Conservation (phyloP, 2,888 invertebrate genomes). For the Platycnemis pennipes region DNA sequence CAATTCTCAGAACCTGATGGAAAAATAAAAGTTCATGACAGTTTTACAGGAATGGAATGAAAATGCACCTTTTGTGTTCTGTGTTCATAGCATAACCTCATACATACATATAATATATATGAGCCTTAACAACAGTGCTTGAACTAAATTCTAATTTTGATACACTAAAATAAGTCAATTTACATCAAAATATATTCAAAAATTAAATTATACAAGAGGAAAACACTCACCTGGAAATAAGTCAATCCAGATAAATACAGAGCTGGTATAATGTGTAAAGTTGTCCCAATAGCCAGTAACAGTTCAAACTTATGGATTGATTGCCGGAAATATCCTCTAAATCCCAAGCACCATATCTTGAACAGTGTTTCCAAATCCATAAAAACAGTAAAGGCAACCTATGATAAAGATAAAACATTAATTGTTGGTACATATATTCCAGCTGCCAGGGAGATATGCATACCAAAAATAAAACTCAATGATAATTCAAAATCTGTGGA, state of each 20-base stretch:
- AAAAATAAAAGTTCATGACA: constrained; percentile 65
- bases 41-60: too few relatives aligned
- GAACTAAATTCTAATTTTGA: not conserved
- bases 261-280: constrained; percentile 94
- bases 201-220: not conserved
- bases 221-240: constrained; percentile 91
- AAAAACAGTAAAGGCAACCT: constrained; percentile 96
- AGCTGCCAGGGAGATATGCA: not conserved
- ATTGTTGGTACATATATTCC: constrained; percentile 37
- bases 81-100: too few relatives aligned
- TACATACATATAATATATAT: too few relatives aligned
- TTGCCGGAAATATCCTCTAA: constrained; percentile 96
- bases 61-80: too few relatives aligned
- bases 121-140: not conserved
- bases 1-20: constrained; percentile 93
- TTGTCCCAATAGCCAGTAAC: constrained; percentile 94
- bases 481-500: not conserved
- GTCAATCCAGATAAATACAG: constrained; percentile 97
- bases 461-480: not conserved
- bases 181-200: not conserved
- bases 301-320: constrained; percentile 99
- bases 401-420: constrained; percentile 75
- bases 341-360: constrained; percentile 98
- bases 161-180: not conserved
- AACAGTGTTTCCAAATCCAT: constrained; percentile 96